Conservation (phyloP, 2,113 vertebrate genomes). For the Coptodon rendalli region DNA sequence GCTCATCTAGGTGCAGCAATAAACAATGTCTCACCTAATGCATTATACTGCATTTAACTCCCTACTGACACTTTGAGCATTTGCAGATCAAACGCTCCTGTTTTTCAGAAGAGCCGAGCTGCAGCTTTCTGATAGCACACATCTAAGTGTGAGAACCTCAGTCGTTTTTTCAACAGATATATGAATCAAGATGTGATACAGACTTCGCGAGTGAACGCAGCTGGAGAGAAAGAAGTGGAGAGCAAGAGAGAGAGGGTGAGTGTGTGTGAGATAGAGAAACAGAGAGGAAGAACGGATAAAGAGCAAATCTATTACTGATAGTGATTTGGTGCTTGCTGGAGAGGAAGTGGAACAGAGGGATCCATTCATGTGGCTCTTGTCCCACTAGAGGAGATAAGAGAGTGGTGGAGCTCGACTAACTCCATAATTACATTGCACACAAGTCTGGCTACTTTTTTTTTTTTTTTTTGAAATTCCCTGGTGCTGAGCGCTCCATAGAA, state of each 20-base stretch:
- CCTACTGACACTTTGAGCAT: not conserved
- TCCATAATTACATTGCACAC: constrained; percentile 58
- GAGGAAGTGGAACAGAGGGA: constrained; percentile 43
- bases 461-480: not conserved
- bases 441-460: not conserved
- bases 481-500: not conserved
- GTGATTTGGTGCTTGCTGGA: constrained; percentile 38
- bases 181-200: not conserved
- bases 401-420: constrained; percentile 40
- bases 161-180: not conserved
- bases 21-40: not conserved
- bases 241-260: not conserved
- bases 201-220: not conserved
- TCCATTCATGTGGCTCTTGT: constrained; percentile 56
- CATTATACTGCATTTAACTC: not conserved
- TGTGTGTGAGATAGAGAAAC: not conserved
- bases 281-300: not conserved
- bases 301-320: constrained; percentile 51
- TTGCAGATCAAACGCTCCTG: not conserved
- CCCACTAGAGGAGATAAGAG: constrained; percentile 60
- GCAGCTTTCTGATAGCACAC: not conserved
- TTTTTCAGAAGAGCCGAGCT: not conserved
- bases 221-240: not conserved
- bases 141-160: not conserved
- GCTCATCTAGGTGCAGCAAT: not conserved